Conservation (phyloP, 2,113 vertebrate species). For the Myotis yumanensis region DNA sequence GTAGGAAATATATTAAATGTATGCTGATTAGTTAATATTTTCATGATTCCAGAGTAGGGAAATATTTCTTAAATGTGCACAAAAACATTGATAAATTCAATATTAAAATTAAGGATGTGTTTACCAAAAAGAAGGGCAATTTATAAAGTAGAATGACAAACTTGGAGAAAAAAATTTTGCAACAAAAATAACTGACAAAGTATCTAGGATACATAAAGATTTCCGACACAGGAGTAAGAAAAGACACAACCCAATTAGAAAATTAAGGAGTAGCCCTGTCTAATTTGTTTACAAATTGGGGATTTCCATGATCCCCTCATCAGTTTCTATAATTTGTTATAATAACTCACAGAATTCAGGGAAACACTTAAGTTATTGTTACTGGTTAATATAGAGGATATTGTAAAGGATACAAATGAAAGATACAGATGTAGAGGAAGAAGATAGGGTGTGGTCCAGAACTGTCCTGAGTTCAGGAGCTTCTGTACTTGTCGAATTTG, state of each 20-base stretch:
- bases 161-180: background rate
- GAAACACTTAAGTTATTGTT: background rate
- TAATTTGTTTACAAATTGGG: background rate
- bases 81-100: background rate
- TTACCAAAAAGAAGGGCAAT: background rate
- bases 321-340: background rate
- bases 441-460: background rate
- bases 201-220: background rate
- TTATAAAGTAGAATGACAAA: background rate
- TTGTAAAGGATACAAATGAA: background rate
- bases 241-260: background rate
- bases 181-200: background rate
- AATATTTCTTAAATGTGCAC: background rate
- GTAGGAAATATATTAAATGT: background rate
- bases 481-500: background rate
- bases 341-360: background rate
- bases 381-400: background rate
- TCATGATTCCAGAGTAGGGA: background rate
- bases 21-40: background rate
- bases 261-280: background rate
- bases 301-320: background rate
- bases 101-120: background rate
- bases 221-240: background rate
- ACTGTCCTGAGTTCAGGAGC: background rate
- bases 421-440: background rate